phyloP scores from a whole-genome alignment of 1,140 invertebrate genomes.

The Caenorhabditis latens region DNA sequence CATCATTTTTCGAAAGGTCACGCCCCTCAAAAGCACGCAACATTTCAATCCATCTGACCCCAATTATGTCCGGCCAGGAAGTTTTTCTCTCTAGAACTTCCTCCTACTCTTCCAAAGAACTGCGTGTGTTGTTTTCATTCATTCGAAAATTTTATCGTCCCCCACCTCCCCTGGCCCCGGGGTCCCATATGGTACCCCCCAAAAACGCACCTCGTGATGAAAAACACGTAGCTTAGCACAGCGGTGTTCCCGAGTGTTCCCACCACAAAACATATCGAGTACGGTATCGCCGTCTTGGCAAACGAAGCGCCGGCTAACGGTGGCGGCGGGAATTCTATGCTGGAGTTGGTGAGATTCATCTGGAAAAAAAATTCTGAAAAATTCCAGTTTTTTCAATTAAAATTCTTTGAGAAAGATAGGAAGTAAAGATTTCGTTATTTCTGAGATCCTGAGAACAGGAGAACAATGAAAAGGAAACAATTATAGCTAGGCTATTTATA shows the following conservation, averaged over 20 bases:
- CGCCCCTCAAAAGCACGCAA: not conserved
- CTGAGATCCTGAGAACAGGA: not conserved
- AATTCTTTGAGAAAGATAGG: not conserved
- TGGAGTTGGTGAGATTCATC: constrained; percentile 48
- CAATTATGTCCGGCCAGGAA: constrained; percentile 39
- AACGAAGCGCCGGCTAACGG: constrained; percentile 44
- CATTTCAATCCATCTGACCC: not conserved
- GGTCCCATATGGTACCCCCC: not conserved
- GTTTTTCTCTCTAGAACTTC: not conserved
- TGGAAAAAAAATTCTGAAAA: not conserved
- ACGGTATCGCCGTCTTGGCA: constrained; percentile 57
- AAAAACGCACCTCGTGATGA: constrained; percentile 58
- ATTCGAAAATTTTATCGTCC: not conserved
- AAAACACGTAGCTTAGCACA: constrained; percentile 63
- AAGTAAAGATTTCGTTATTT: not conserved
- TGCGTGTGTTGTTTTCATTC: not conserved
- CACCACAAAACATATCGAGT: constrained; percentile 60
- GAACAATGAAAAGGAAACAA: not conserved
- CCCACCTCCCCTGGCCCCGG: not conserved
- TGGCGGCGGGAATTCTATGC: constrained; percentile 42
- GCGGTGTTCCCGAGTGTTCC: constrained; percentile 62
- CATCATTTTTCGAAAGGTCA: constrained; percentile 25
- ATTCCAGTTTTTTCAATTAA: not conserved
- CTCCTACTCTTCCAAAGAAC: constrained; percentile 12
- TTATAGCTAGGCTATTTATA: too few relatives aligned